Percentiles rank a stretch among this genome's conserved stretches.
Conservation (phyloP, 2,113 vertebrate genomes). For the Oryzias melastigma region DNA sequence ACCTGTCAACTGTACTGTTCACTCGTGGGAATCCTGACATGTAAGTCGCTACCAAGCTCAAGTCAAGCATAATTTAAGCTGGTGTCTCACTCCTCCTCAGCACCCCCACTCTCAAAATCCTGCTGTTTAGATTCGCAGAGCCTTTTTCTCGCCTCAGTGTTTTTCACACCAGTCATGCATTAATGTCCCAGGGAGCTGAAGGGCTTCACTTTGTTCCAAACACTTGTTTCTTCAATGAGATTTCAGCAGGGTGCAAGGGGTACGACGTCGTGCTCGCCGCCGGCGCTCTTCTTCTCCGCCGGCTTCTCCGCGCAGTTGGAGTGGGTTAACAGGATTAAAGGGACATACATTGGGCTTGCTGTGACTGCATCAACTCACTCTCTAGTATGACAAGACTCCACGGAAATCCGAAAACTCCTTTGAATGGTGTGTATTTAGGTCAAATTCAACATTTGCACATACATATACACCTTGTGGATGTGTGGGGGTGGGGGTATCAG, state of each 20-base stretch:
- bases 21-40: too few relatives aligned
- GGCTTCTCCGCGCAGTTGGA: conserved; percentile 38
- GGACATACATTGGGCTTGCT: conserved; percentile 45
- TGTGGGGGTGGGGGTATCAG: neutral
- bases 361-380: conserved; percentile 21
- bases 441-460: conserved; percentile 50
- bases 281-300: conserved; percentile 41
- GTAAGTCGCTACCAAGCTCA: conserved; percentile 3
- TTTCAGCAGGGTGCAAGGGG: conserved; percentile 56
- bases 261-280: conserved; percentile 35
- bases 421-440: conserved; percentile 58
- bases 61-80: conserved; percentile 1
- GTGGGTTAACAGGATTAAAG: conserved; percentile 71
- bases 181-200: conserved; percentile 46
- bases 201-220: conserved; percentile 48
- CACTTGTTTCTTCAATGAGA: conserved; percentile 64
- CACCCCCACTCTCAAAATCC: conserved; percentile 30
- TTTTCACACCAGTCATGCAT: conserved; percentile 31
- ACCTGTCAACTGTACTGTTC: too few relatives aligned
- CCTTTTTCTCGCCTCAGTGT: conserved; percentile 4
- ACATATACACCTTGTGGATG: conserved; percentile 5
- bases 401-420: conserved; percentile 14
- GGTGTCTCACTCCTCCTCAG: conserved; percentile 11
- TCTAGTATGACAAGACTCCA: conserved; percentile 4
- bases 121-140: conserved; percentile 30